Percentiles rank a stretch among this genome's conserved stretches.
These are phyloP conservation scores for Chascanopsetta lugubris DNA, from an alignment of 2,113 vertebrate species.

Conservation along the genomic window DNA sequence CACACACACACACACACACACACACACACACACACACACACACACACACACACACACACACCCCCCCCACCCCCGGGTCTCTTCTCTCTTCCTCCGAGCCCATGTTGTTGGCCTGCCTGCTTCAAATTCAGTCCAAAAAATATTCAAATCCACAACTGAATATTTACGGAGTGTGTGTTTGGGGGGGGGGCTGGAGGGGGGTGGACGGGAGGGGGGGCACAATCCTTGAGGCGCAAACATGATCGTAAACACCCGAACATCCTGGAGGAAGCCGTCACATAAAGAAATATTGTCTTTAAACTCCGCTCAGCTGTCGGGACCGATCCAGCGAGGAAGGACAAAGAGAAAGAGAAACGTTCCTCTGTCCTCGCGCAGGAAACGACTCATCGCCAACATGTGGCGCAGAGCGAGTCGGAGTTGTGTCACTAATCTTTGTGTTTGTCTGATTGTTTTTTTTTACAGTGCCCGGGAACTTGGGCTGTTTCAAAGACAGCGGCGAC, in stretches of 20 bases:
- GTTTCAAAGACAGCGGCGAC: constrained; percentile 94
- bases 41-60: not conserved
- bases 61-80: not conserved
- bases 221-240: not conserved
- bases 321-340: not conserved
- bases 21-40: not conserved
- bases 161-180: constrained; percentile 35
- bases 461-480: constrained; percentile 98
- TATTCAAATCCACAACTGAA: constrained; percentile 26
- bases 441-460: constrained; percentile 36
- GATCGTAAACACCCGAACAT: constrained; percentile 2
- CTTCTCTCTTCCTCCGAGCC: constrained; percentile 10
- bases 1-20: not conserved
- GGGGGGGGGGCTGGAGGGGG: not conserved
- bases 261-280: not conserved
- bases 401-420: not conserved
- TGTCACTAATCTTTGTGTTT: not conserved
- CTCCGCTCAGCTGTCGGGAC: too few relatives aligned
- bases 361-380: not conserved
- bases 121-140: constrained; percentile 39
- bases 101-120: constrained; percentile 35
- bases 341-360: not conserved
- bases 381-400: not conserved
- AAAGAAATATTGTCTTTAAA: not conserved
- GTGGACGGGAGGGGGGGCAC: too few relatives aligned